Base-by-base conservation (phyloP, 2,888 invertebrate genomes). In the Tromatobia lineatoria region DNA sequence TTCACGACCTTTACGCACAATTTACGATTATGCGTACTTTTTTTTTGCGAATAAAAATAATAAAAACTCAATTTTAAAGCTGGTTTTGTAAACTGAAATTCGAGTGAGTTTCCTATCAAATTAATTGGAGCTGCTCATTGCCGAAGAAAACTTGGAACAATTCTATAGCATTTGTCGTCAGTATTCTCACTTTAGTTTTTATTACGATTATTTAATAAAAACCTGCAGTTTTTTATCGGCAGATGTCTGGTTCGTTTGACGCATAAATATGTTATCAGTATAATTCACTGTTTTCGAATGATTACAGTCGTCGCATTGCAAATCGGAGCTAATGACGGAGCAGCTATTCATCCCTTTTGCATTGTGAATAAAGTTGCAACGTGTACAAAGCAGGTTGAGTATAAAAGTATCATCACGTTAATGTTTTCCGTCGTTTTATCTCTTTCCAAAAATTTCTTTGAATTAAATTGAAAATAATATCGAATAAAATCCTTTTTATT, bases 341-440 rank as follows among this genome's bases (percentile, higher is more conserved):
- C 87, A 69, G 87, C 81, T 85, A 88, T 80, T 89, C 89, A 83
- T 85, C 88, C 82, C 82, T 87, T 89, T 89, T 87, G 84, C 84
- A 76, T 85, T 89, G 82, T 85, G 80, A 85, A 88, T 85, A 87
- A 87, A 85, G 86, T 88, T 73, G 79, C 87, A 86, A 74, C 86
- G 77, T 89, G 75, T 85, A 82, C 77, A 29, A 80, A 77, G 81
- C 91, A 93, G 92, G 93, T 91, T 91, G 90, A 92, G 92, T 92
- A 93, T 91, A 85, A 88, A 84, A 87, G 89, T 90, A 90, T 91
- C 90, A 87, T 61, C 83, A 84, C 69, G 50, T 82, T 76, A 50
- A 11, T 23, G 50, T 75, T 54, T 61, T 83, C 75, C 61, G 54
- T 82, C 71, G 34, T 70, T 81, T 61, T 13, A 45, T 75, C 67